These are phyloP conservation scores for Anolis sagrei DNA, from an alignment of 2,113 vertebrate genomes.

Conservation along the genomic window DNA sequence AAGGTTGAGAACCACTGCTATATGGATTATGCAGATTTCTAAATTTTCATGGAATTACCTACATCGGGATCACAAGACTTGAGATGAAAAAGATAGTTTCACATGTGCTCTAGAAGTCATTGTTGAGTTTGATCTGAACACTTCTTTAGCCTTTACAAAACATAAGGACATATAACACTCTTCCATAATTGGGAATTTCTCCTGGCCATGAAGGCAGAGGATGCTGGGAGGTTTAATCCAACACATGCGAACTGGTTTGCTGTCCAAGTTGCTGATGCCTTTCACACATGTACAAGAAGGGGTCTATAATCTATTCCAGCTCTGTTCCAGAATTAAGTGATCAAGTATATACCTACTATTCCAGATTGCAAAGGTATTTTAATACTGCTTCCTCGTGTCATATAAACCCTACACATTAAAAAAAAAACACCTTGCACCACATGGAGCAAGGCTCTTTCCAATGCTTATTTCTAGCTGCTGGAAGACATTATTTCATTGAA, in stretches of 20 bases:
- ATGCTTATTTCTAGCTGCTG: not conserved
- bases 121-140: conserved; percentile 32
- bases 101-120: not conserved
- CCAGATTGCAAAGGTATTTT: not conserved
- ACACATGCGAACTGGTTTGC: too few relatives aligned
- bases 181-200: not conserved
- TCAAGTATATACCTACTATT: not conserved
- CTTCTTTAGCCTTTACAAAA: not conserved
- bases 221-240: too few relatives aligned
- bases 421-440: too few relatives aligned
- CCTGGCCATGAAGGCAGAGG: too few relatives aligned
- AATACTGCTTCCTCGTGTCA: not conserved
- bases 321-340: not conserved
- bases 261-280: too few relatives aligned
- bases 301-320: not conserved
- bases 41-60: not conserved
- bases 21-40: not conserved
- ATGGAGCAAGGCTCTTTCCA: not conserved
- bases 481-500: not conserved
- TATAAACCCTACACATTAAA: not conserved
- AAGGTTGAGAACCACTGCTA: too few relatives aligned
- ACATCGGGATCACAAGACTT: not conserved
- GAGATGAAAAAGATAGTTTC: not conserved
- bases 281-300: too few relatives aligned
- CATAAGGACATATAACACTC: not conserved